A percentile compares a stretch with the other conserved stretches of the same genome.
These are phyloP conservation scores for Hippoglossus hippoglossus DNA, from an alignment of 2,797 vertebrate genomes.

Conservation along the genomic window DNA sequence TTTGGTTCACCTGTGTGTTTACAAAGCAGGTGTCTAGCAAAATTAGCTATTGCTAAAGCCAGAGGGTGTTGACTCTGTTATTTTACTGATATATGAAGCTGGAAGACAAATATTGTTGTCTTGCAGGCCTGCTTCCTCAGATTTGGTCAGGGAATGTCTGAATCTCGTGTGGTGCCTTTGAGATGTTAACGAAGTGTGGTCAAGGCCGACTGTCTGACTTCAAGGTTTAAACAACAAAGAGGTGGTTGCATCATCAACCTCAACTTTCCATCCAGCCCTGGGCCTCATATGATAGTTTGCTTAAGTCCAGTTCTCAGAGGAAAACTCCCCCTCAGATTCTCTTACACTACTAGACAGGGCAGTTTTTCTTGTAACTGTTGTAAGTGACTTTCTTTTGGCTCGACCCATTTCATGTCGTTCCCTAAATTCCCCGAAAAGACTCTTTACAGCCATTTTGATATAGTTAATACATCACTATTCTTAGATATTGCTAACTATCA, in stretches of 20 bases:
- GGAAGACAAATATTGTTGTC: conserved; percentile 64
- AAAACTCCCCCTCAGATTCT: conserved; percentile 43
- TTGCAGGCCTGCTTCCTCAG: conserved; percentile 58
- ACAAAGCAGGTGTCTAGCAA: conserved; percentile 8
- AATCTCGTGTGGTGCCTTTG: conserved; percentile 46
- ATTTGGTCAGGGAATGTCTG: conserved; percentile 52
- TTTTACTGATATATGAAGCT: conserved; percentile 64
- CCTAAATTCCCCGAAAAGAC: conserved; percentile 7
- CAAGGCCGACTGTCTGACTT: conserved; percentile 56
- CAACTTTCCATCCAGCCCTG: conserved; percentile 35
- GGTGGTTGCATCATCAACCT: conserved; percentile 57
- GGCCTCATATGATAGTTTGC: conserved; percentile 48
- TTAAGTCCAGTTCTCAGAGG: conserved; percentile 32
- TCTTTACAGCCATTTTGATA: conserved; percentile 8
- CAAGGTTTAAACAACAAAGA: conserved; percentile 50
- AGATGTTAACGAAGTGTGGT: conserved; percentile 29
- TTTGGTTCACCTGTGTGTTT: conserved; percentile 10
- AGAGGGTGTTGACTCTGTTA: conserved; percentile 57
- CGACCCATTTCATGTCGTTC: conserved; percentile 1
- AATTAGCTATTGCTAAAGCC: conserved; percentile 31
- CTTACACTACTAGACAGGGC: conserved; percentile 11
- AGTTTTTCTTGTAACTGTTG: background rate
- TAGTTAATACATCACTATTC: too few relatives aligned
- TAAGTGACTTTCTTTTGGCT: conserved; percentile 29
- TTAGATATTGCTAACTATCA: conserved; percentile 7